These are phyloP conservation scores for Drosophila fuyamai DNA, from an alignment of 1,140 invertebrate genomes.

Conservation along the genomic window DNA sequence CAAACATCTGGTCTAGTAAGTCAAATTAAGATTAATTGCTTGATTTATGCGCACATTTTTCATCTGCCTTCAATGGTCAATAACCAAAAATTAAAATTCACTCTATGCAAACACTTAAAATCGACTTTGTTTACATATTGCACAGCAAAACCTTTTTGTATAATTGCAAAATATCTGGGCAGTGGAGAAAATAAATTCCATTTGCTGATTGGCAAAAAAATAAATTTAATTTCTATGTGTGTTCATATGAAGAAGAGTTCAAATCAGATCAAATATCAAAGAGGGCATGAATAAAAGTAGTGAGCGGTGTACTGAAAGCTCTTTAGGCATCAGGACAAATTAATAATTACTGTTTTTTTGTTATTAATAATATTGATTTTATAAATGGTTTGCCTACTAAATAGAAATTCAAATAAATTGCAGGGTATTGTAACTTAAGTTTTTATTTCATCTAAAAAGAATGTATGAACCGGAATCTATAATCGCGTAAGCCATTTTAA, in stretches of 20 bases:
- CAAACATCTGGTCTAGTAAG: conserved; percentile 36
- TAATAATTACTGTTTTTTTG: not conserved
- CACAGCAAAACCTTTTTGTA: conserved; percentile 58
- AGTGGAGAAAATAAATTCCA: conserved; percentile 62
- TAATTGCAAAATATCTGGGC: conserved; percentile 56
- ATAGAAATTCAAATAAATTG: no score
- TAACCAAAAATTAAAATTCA: conserved; percentile 33
- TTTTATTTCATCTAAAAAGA: no score
- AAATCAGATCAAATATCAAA: conserved; percentile 48
- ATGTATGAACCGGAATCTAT: no score
- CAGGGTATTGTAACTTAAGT: no score
- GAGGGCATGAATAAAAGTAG: conserved; percentile 5
- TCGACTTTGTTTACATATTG: conserved; percentile 27
- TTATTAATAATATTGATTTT: no score
- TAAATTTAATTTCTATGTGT: conserved; percentile 34
- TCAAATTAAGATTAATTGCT: conserved; percentile 61
- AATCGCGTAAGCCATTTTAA: no score
- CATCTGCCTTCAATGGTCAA: conserved; percentile 1
- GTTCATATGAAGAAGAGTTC: conserved; percentile 19
- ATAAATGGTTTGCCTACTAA: no score
- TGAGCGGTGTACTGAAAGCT: not conserved
- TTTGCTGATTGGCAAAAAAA: conserved; percentile 57
- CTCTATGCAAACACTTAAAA: conserved; percentile 30
- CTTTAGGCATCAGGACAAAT: not conserved
- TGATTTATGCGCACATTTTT: conserved; percentile 48